These are phyloP conservation scores for Mylabris phalerata DNA, from an alignment of 1,140 invertebrate genomes.

Conservation along the genomic window DNA sequence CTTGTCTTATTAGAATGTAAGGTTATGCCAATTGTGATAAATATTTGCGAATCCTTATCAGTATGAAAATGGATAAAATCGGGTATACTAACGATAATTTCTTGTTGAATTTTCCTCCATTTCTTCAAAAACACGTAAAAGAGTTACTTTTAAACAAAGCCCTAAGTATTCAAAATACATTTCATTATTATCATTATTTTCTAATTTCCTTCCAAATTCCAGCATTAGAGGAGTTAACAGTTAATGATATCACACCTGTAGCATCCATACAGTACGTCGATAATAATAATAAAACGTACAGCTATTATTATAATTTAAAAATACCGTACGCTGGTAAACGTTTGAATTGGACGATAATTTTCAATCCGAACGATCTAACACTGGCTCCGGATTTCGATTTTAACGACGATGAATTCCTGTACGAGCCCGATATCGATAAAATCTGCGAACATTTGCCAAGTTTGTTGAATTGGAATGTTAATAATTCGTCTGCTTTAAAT, in stretches of 20 bases:
- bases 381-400: slow-evolving; percentile 42
- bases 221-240: slow-evolving; percentile 11
- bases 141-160: no score
- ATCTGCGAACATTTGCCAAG: slow-evolving; percentile 34
- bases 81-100: no score
- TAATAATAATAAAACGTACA: slow-evolving; percentile 20
- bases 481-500: slow-evolving; percentile 31
- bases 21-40: no score
- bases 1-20: no score
- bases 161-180: not conserved
- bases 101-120: no score
- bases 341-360: slow-evolving; percentile 39
- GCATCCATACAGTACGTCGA: slow-evolving; percentile 12
- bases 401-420: slow-evolving; percentile 35
- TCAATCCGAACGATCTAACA: slow-evolving; percentile 33
- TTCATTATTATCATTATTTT: no score
- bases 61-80: no score
- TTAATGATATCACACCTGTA: slow-evolving; percentile 7
- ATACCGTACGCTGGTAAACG: slow-evolving; percentile 39
- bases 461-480: slow-evolving; percentile 36
- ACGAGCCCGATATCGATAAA: slow-evolving; percentile 32
- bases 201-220: not conserved
- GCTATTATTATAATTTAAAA: slow-evolving; percentile 34
- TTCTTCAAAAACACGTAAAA: no score
- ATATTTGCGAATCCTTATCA: no score